Evolutionary conservation across 2,888 invertebrate species (phyloP).

Genomic region (Perdita meconis): DNA sequence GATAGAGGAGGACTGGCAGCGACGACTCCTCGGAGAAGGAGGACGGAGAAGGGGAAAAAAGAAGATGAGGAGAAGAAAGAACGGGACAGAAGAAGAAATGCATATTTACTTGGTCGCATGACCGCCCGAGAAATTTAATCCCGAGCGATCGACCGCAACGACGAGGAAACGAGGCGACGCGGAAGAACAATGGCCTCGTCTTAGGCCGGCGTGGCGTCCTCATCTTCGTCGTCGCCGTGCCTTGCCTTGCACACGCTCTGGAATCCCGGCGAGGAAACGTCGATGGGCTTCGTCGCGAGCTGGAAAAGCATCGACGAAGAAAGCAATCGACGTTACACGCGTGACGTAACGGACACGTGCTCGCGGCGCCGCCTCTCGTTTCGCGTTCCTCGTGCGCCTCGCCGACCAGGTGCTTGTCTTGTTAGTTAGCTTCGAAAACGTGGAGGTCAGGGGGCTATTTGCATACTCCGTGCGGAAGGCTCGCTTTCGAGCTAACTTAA

Average conservation of each 20-base stretch:
- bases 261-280: constrained; percentile 56
- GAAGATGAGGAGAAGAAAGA: constrained; percentile 24
- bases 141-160: constrained; percentile 72
- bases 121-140: constrained; percentile 70
- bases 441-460: too few species aligned
- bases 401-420: neutral
- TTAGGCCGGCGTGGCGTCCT: constrained; percentile 43
- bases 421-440: neutral
- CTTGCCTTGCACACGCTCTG: constrained; percentile 37
- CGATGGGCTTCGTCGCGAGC: constrained; percentile 17
- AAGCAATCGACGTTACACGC: constrained; percentile 47
- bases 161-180: constrained; percentile 72
- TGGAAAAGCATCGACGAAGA: constrained; percentile 43
- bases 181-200: constrained; percentile 70
- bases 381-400: neutral
- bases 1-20: constrained; percentile 11
- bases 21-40: neutral
- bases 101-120: constrained; percentile 68
- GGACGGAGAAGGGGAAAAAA: constrained; percentile 8
- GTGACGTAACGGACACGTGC: constrained; percentile 55
- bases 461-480: too few species aligned
- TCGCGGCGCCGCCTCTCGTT: neutral
- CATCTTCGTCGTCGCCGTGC: constrained; percentile 37
- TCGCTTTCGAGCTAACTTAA: too few species aligned
- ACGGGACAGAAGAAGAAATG: constrained; percentile 53